A percentile compares a stretch with the other conserved stretches of the same genome.
phyloP scores from a whole-genome alignment of 1,140 invertebrate species.

The Drosophila pallidifrons region DNA sequence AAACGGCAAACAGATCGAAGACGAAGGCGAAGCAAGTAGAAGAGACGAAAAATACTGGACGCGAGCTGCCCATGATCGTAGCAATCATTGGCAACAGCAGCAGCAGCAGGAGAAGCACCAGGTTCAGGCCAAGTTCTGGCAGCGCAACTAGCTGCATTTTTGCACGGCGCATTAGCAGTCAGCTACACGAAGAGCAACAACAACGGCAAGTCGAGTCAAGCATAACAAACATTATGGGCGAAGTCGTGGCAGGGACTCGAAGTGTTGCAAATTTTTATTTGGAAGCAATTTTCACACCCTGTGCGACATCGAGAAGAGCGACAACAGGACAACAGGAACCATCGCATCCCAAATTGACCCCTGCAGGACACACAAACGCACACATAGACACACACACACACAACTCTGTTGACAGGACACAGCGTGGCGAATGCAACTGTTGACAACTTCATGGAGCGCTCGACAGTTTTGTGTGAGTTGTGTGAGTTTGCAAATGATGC shows the following conservation, averaged over 20 bases:
- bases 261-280: constrained; percentile 84
- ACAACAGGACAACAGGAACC: constrained; percentile 34
- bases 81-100: constrained; percentile 58
- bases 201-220: constrained; percentile 19
- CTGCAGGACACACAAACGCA: constrained; percentile 16
- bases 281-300: constrained; percentile 83
- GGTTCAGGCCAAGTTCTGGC: constrained; percentile 24
- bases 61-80: constrained; percentile 71
- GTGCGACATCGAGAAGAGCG: constrained; percentile 37
- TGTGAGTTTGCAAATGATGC: constrained; percentile 73
- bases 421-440: constrained; percentile 74
- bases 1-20: constrained; percentile 24
- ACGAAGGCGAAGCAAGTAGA: neutral
- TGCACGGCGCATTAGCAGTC: constrained; percentile 69
- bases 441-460: constrained; percentile 66
- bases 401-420: constrained; percentile 63
- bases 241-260: constrained; percentile 15
- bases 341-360: constrained; percentile 21
- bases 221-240: constrained; percentile 49
- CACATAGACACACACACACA: constrained; percentile 24
- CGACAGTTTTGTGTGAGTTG: constrained; percentile 6
- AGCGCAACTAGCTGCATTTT: constrained; percentile 65
- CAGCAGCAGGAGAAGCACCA: constrained; percentile 25
- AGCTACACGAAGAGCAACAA: constrained; percentile 31
- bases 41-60: constrained; percentile 28